Percentiles rank a stretch among this genome's conserved stretches.
Evolutionary conservation across 2,113 vertebrate genomes (phyloP).

Genomic region (Nesogale talazaci): DNA sequence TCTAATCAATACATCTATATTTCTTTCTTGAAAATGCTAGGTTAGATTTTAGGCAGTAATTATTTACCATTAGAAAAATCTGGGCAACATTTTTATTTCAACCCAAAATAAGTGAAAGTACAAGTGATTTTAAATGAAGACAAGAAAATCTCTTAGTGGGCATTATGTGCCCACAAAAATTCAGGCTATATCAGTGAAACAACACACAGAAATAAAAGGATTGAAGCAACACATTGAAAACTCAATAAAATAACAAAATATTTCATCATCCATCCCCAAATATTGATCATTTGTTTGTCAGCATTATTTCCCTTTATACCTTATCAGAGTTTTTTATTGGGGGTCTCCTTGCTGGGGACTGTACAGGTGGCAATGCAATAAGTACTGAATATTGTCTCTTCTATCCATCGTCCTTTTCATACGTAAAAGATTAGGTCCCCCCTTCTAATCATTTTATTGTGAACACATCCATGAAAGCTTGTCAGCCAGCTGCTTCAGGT

Average conservation of each 20-base stretch:
- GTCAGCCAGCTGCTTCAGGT: too few species aligned
- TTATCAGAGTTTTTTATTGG: slow-evolving; percentile 45
- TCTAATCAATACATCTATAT: slow-evolving; percentile 15
- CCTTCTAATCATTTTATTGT: too few species aligned
- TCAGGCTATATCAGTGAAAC: background rate
- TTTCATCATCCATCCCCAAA: slow-evolving; percentile 16
- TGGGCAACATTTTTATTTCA: slow-evolving; percentile 22
- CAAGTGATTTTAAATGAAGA: background rate
- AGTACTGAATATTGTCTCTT: too few species aligned
- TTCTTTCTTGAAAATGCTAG: slow-evolving; percentile 32
- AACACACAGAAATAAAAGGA: background rate
- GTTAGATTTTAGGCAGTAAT: slow-evolving; percentile 49
- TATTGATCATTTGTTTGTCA: background rate
- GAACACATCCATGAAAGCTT: too few species aligned
- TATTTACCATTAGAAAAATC: slow-evolving; percentile 6
- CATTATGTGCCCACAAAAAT: background rate
- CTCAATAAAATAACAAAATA: slow-evolving; percentile 29
- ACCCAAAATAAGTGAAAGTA: slow-evolving; percentile 16
- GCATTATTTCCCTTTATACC: slow-evolving; percentile 27
- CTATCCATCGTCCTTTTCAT: too few species aligned
- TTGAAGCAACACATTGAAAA: too few species aligned
- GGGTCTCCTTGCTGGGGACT: slow-evolving; percentile 42
- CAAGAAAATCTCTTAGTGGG: background rate
- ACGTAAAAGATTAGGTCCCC: too few species aligned
- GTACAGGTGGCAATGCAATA: background rate